Evolutionary conservation across 2,888 invertebrate genomes (phyloP), one percentile per base, ranked within the genome.

Genomic region (Chalcis sispes): DNA sequence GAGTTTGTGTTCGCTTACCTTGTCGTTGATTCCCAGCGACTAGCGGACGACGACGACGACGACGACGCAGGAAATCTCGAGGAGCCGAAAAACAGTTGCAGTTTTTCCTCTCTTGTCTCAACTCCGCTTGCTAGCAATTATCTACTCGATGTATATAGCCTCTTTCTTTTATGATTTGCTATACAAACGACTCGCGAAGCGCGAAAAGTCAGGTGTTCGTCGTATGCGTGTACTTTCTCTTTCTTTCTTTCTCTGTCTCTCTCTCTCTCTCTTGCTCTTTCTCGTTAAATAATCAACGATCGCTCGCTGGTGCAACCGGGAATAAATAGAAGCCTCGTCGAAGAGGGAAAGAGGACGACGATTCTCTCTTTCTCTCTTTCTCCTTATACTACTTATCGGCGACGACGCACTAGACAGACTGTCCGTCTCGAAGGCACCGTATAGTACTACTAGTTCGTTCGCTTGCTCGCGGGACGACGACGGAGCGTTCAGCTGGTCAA

Each of bases 31-130:
- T 83, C 79, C 78, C 78, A 80, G 80, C 79, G 77, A 23, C 64
- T 18, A 42, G 72, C 46, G 25, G 80, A 75, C 77, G 74, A 75
- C 69, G 72, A 79, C 81, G 81, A 80, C 82, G 83, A 75, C 69
- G 72, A 79, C 81, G 81, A 80, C 82, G 83, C 78, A 79, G 82
- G 82, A 81, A 79, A 81, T 79, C 82, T 82, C 80, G 82, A 84
- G 58, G 72, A 74, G 65, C 86, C 85, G 80, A 88, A 87, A 81
- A 88, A 86, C 82, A 87, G 83, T 86, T 86, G 87, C 85, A 87
- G 86, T 80, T 86, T 84, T 65, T 3, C 61, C 25, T 50, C 23
- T 69, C n/a, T n/a, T n/a, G n/a, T n/a, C n/a, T n/a, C n/a, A n/a
- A n/a, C n/a, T n/a, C n/a, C n/a, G n/a, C n/a, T n/a, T n/a, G n/a